A percentile compares a stretch with the other conserved stretches of the same genome.
phyloP scores from a whole-genome alignment of 2,113 vertebrate species.

The Xenopus borealis region DNA sequence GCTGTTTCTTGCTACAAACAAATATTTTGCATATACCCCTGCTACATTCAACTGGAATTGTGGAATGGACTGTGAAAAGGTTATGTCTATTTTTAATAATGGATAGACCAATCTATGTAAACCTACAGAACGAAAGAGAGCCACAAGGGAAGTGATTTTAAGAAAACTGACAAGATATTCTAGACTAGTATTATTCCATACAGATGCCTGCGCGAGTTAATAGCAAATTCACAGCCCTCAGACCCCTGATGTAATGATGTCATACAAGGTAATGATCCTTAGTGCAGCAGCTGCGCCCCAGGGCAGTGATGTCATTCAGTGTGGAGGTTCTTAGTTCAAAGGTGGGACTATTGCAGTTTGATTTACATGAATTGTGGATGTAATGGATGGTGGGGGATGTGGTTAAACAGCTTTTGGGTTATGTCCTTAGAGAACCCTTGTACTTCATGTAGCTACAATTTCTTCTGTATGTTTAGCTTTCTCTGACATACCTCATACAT shows the following conservation, averaged over 20 bases:
- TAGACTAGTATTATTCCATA: background rate
- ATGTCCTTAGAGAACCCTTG: background rate
- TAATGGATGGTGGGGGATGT: background rate
- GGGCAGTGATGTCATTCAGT: background rate
- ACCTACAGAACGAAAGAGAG: background rate
- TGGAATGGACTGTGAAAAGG: too few relatives aligned
- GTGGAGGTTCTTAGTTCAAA: background rate
- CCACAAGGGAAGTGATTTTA: background rate
- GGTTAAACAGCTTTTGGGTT: background rate
- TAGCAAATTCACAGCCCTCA: background rate
- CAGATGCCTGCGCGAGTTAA: background rate
- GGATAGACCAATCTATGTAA: background rate
- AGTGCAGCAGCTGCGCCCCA: background rate
- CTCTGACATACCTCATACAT: background rate
- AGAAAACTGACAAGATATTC: background rate
- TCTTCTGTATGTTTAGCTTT: too few relatives aligned
- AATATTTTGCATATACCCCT: too few relatives aligned
- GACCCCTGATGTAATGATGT: conserved; percentile 4
- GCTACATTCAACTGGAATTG: too few relatives aligned
- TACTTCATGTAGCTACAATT: background rate
- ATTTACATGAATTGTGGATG: background rate
- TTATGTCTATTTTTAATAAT: too few relatives aligned
- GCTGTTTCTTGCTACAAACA: too few relatives aligned
- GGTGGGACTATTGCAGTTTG: fast-evolving
- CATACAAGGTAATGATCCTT: background rate